Conservation (phyloP, 2,888 invertebrate species). For the Malthinus flaveolus region DNA sequence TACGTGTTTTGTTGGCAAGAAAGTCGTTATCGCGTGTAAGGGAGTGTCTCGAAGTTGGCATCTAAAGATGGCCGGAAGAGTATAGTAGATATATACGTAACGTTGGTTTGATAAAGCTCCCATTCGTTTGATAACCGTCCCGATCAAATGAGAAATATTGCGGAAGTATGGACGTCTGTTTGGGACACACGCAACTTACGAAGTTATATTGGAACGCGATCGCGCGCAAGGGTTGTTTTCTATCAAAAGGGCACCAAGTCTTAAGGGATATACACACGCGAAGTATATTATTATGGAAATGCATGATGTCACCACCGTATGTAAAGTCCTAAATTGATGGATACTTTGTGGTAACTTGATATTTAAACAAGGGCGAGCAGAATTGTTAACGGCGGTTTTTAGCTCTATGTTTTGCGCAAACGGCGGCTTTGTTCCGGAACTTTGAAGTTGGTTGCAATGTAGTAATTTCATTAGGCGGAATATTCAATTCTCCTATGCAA, state of each 20-base stretch:
- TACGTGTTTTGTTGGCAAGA: slow-evolving; percentile 10
- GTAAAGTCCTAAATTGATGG: slow-evolving; percentile 30
- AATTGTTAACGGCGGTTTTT: slow-evolving; percentile 28
- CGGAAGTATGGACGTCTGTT: slow-evolving; percentile 49
- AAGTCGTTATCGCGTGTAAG: slow-evolving; percentile 28
- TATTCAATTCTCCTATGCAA: slow-evolving; percentile 43
- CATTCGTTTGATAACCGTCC: slow-evolving; percentile 43
- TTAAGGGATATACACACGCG: slow-evolving; percentile 30
- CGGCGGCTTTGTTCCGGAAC: slow-evolving; percentile 13
- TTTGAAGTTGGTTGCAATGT: slow-evolving; percentile 29
- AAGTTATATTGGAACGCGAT: slow-evolving; percentile 24
- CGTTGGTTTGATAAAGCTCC: slow-evolving; percentile 46
- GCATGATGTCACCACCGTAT: slow-evolving; percentile 35
- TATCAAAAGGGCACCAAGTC: slow-evolving; percentile 30
- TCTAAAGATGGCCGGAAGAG: slow-evolving; percentile 49
- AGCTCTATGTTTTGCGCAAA: slow-evolving; percentile 15
- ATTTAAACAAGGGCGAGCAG: slow-evolving; percentile 33
- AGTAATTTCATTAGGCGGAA: slow-evolving; percentile 46
- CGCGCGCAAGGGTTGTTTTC: slow-evolving; percentile 27
- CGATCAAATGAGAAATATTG: slow-evolving; percentile 51
- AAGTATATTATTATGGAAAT: slow-evolving; percentile 38
- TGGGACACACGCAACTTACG: slow-evolving; percentile 49
- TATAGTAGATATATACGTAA: slow-evolving; percentile 47
- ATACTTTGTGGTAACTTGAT: slow-evolving; percentile 29
- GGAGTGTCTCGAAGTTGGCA: slow-evolving; percentile 41